These are phyloP conservation scores for Elegia similella DNA, from an alignment of 2,888 invertebrate genomes.

Conservation along the genomic window DNA sequence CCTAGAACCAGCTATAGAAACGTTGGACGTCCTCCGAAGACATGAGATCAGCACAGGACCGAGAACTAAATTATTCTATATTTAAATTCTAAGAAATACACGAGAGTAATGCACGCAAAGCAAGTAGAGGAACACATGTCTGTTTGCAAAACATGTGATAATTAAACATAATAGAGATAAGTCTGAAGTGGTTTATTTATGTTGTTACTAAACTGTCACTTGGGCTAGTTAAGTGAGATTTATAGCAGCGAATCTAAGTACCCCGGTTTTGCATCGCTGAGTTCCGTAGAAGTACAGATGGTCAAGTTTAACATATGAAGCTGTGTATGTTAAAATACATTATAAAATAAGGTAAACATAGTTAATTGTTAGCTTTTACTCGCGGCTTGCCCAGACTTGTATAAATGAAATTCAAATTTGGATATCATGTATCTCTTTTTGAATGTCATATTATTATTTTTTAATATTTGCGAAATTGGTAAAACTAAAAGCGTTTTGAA, in stretches of 20 bases:
- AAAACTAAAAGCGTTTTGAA: too few species aligned
- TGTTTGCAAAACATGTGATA: slow-evolving; percentile 14
- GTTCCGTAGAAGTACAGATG: background rate
- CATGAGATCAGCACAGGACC: too few species aligned
- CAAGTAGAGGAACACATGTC: slow-evolving; percentile 2
- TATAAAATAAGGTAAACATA: too few species aligned
- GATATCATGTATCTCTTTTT: too few species aligned
- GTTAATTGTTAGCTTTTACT: too few species aligned
- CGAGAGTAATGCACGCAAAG: background rate
- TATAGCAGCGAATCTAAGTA: slow-evolving; percentile 7
- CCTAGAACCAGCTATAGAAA: too few species aligned
- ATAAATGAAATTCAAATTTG: too few species aligned
- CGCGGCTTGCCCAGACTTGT: too few species aligned
- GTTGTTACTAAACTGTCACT: slow-evolving; percentile 7
- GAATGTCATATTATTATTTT: too few species aligned
- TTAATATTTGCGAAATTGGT: too few species aligned
- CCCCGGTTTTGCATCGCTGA: background rate
- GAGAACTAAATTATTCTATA: too few species aligned
- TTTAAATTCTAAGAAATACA: background rate
- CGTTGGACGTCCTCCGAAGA: too few species aligned
- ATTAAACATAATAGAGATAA: slow-evolving; percentile 16
- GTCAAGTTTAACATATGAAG: background rate
- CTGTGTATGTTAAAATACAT: background rate
- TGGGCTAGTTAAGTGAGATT: slow-evolving; percentile 11
- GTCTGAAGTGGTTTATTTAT: slow-evolving; percentile 7